These are phyloP conservation scores for Busarellus nigricollis DNA, from an alignment of 2,797 vertebrate species.

Conservation along the genomic window DNA sequence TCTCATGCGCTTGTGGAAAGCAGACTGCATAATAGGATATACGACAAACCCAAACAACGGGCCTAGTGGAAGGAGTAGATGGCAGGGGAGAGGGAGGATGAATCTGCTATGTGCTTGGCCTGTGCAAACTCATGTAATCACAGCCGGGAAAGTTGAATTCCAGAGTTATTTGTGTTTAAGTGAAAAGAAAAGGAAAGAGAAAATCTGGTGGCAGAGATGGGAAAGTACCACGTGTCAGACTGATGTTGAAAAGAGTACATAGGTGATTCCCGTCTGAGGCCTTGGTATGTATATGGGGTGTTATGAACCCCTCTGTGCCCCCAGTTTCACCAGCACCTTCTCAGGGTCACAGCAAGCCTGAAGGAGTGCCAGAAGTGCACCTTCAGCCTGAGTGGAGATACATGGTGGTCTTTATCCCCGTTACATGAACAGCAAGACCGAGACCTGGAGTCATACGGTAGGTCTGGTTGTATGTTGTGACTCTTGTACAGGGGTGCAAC, in stretches of 20 bases:
- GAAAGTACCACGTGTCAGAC: accelerated
- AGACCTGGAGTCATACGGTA: background rate
- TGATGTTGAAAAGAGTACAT: background rate
- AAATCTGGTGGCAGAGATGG: background rate
- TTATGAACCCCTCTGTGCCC: background rate
- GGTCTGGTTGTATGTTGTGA: background rate
- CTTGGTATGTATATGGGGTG: background rate
- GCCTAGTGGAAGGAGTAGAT: background rate
- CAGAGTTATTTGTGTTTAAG: background rate
- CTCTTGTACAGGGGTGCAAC: background rate
- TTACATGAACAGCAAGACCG: background rate
- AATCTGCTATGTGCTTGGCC: background rate
- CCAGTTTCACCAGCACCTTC: background rate
- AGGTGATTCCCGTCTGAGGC: background rate
- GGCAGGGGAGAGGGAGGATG: background rate
- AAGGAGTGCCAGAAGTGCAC: background rate
- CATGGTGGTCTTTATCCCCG: background rate
- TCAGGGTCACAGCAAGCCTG: background rate
- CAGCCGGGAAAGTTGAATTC: background rate
- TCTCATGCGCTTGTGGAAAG: background rate
- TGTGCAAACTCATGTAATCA: background rate
- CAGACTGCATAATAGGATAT: background rate
- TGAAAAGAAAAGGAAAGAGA: background rate
- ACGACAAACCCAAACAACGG: background rate
- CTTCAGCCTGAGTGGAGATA: background rate